Percentiles rank a stretch among this genome's conserved stretches.
Evolutionary conservation across 64 coral and sea anemone genomes (phyloP).

Genomic region (Orbicella faveolata): DNA sequence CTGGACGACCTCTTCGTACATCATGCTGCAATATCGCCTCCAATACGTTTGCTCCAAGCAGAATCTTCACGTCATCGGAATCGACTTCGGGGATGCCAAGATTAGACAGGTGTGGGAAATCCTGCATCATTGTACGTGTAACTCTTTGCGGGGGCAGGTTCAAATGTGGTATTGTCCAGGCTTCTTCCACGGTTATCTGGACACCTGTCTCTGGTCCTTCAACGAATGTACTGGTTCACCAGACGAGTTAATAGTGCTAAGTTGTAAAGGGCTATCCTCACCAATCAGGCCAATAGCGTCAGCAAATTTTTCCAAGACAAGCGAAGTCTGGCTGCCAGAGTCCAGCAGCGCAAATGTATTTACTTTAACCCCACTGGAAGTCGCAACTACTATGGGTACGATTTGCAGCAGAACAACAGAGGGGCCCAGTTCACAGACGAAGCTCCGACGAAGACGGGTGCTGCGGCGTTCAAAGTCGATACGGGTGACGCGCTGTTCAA

Average conservation of each 20-base stretch:
- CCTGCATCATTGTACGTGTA: background rate
- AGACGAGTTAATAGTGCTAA: slow-evolving; percentile 50
- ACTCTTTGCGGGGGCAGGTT: slow-evolving; percentile 51
- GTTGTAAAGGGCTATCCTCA: slow-evolving; percentile 13
- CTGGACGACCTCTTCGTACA: slow-evolving; percentile 18
- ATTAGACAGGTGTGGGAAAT: slow-evolving; percentile 37
- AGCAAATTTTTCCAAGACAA: slow-evolving; percentile 49
- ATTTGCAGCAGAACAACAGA: slow-evolving; percentile 37
- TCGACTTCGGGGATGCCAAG: slow-evolving; percentile 31
- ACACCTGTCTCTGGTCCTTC: background rate
- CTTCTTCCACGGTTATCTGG: slow-evolving; percentile 34
- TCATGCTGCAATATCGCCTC: slow-evolving; percentile 53
- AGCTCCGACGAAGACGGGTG: slow-evolving; percentile 30
- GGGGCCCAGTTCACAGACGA: slow-evolving; percentile 21
- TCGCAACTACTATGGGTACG: slow-evolving; percentile 2
- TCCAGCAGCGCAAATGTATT: slow-evolving; percentile 41
- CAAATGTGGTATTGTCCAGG: slow-evolving; percentile 41
- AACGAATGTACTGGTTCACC: slow-evolving; percentile 7
- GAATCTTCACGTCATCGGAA: slow-evolving; percentile 40
- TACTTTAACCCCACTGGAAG: background rate
- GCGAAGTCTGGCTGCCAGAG: slow-evolving; percentile 52
- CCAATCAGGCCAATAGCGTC: slow-evolving; percentile 25
- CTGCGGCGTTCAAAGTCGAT: background rate
- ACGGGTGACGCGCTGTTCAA: background rate
- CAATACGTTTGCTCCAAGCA: slow-evolving; percentile 54